Base-by-base conservation (phyloP, 1,140 invertebrate species). In the Lamellibrachia luymesi region DNA sequence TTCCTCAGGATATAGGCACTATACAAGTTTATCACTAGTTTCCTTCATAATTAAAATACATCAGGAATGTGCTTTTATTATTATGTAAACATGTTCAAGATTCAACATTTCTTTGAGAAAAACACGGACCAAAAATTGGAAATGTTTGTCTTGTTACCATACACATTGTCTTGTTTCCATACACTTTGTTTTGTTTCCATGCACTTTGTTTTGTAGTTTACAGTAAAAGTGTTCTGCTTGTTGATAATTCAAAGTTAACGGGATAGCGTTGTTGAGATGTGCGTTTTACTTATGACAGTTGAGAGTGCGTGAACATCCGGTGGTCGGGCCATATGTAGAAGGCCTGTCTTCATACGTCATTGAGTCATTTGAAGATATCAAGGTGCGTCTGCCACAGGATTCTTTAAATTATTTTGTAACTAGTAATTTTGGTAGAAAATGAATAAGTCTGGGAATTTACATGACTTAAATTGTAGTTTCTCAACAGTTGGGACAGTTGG, bases 251-350 rank as follows among this genome's bases (percentile, higher is more conserved):
- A 38, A 80, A 4, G 64, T 22, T 6, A 80, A 17, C 64, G 25
- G 64, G 17, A 80, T 4, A 2, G 64, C 1, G 64, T 80, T 80
- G 17, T 22, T 80, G 64, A 80, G 17, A 80, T 80, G 64, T 80
- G 64, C 25, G 64, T 80, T 80, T 2, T 80, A 22, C 25, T 80
- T 80, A 22, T 80, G 64, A 80, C 93, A 96, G 96, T 97, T 99
- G 38, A 97, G 98, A 94, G 99, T 99, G 1, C 97, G 99, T 93
- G 99, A 99, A 96, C 99, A 99, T 97, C 99, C 99, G 4, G 97
- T 99, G 0, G 97, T 99, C 13, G 99, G 99, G 50, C 99, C 99
- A 0, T 99, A 99, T 96, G 99, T 99, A 6, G 99, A 99, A 96
- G 99, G 99, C 96, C 97, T 99, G 17, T 99, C 98, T 93, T 99